Percentiles rank a stretch among this genome's conserved stretches.
Evolutionary conservation across 2,888 invertebrate species (phyloP).

Genomic region (Ptychoptera albimana): DNA sequence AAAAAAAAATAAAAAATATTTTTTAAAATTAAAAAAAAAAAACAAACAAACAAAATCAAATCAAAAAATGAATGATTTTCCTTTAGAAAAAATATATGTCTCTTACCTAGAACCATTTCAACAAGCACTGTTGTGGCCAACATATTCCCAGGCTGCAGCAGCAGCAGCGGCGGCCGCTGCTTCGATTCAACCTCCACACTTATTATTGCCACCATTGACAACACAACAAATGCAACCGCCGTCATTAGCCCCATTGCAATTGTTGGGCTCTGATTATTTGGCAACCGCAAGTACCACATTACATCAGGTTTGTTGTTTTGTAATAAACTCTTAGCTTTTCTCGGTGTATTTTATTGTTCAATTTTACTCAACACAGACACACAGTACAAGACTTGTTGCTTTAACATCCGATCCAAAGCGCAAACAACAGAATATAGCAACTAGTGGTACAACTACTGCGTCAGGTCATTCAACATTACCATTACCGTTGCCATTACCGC

Average conservation of each 20-base stretch:
- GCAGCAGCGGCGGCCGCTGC: conserved; percentile 25
- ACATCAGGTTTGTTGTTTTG: conserved; percentile 25
- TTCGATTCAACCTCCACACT: conserved; percentile 20
- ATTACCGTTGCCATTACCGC: too few relatives aligned
- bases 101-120: conserved; percentile 42
- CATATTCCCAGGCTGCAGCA: conserved; percentile 35
- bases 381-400: conserved; percentile 48
- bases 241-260: conserved; percentile 48
- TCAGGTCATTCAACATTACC: too few relatives aligned
- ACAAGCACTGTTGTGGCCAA: conserved; percentile 60
- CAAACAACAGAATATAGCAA: conserved; percentile 27
- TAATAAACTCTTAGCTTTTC: background rate
- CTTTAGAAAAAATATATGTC: conserved; percentile 8
- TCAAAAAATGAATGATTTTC: background rate
- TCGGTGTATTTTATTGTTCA: conserved; percentile 2
- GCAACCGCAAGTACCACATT: conserved; percentile 44
- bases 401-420: conserved; percentile 38
- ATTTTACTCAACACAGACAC: conserved; percentile 36
- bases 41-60: too few relatives aligned
- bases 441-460: conserved; percentile 24
- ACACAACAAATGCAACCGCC: conserved; percentile 24
- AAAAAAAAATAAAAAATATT: too few relatives aligned
- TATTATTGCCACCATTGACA: conserved; percentile 12
- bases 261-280: conserved; percentile 41
- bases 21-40: too few relatives aligned